Conservation (phyloP, 2,797 vertebrate genomes). For the Spinus olivaceus region DNA sequence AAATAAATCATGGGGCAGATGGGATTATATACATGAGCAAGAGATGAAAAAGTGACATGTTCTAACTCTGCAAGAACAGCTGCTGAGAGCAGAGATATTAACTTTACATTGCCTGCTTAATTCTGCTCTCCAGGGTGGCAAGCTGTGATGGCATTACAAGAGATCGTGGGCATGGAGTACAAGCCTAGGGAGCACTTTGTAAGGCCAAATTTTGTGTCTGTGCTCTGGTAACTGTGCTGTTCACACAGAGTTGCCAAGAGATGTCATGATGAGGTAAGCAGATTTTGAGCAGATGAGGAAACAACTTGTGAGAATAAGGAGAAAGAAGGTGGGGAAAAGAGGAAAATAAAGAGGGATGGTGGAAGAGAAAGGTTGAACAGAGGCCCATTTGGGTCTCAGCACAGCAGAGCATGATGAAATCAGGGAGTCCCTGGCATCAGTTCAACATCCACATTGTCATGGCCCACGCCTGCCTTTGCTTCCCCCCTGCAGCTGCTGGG, state of each 20-base stretch:
- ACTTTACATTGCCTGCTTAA: background rate
- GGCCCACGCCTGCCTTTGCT: background rate
- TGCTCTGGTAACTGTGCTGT: background rate
- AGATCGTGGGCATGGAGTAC: background rate
- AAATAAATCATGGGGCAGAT: background rate
- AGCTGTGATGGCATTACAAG: background rate
- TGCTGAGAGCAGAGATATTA: background rate
- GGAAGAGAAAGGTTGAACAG: background rate
- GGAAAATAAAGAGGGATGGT: background rate
- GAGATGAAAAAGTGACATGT: background rate
- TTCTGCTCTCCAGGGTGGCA: background rate
- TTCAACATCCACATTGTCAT: background rate
- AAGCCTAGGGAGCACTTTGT: background rate
- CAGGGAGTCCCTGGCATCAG: background rate
- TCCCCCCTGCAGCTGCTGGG: rapidly evolving
- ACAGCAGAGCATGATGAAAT: background rate
- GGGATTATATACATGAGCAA: background rate
- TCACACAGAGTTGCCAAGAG: background rate
- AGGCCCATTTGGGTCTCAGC: background rate
- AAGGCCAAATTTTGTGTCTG: background rate
- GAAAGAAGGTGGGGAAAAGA: background rate
- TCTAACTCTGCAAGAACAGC: background rate
- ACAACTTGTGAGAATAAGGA: background rate
- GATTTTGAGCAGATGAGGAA: background rate
- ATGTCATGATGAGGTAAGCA: background rate